phyloP scores from a whole-genome alignment of 2,797 vertebrate species.

The Acrocephalus scirpaceus region DNA sequence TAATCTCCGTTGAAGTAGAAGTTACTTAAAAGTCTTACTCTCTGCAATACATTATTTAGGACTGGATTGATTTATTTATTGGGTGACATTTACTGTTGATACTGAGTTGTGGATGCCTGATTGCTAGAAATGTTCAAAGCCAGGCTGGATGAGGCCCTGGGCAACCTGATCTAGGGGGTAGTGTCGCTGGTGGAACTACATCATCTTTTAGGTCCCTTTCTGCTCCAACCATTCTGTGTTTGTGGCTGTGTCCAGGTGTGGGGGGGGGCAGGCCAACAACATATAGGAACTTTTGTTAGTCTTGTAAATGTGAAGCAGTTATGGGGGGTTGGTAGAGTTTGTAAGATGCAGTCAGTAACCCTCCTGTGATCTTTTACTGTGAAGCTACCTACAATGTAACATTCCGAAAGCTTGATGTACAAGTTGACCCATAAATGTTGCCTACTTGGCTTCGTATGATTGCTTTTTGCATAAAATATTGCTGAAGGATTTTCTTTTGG shows the following conservation, averaged over 20 bases:
- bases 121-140: neutral
- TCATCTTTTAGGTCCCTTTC: neutral
- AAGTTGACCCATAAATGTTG: neutral
- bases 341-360: neutral
- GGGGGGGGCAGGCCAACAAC: neutral
- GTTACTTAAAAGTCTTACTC: neutral
- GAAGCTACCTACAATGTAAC: neutral
- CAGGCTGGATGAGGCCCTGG: neutral
- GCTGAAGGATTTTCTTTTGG: neutral
- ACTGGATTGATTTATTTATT: neutral
- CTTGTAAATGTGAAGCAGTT: neutral
- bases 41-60: neutral
- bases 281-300: neutral
- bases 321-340: neutral
- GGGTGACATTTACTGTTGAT: neutral
- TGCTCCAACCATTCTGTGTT: neutral
- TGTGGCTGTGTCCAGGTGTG: neutral
- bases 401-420: neutral
- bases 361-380: neutral
- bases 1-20: neutral
- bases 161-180: neutral
- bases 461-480: neutral
- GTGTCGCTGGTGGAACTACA: neutral
- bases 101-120: neutral
- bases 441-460: neutral